Evolutionary conservation across 2,113 vertebrate genomes (phyloP), one percentile per base, ranked within the genome.

Genomic region (Peucedramus taeniatus): DNA sequence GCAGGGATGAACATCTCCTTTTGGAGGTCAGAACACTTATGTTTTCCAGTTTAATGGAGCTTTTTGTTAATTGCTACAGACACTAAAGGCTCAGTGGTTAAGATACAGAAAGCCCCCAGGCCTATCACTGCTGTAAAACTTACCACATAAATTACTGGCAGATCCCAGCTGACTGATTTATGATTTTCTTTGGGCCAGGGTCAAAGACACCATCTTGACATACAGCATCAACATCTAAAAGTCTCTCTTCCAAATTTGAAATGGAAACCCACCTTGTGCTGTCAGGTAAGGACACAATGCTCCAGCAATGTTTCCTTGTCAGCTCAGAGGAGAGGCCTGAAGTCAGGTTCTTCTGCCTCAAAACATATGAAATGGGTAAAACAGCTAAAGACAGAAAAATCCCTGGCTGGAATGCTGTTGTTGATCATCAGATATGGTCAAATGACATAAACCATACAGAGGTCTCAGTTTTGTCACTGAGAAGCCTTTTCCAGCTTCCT

Each of bases 231-330:
- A 69, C 47, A 61, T 61, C 71, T 60, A 15, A 20, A 40, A 76
- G 87, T 63, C 59, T 84, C 63, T 96, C 79, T 31, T 61, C 72
- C 47, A 92, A 70, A 65, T 39, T 49, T 26, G 60, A 51, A 77
- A 45, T 18, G 26, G 75, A 95, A 61, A 68, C 47, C 20, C 71
- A 57, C 39, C 50, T 59, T 70, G 18, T 14, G 2, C 50, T 47
- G 27, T n/a, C 96, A 97, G 96, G 96, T 98, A 96, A 93, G 49
- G 24, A 49, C n/a, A 42, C 0, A 3, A 63, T 23, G 45, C 49
- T 76, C 28, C 0, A 2, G 39, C 39, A 92, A 5, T 20, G 39
- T 50, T 90, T 56, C 0, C 0, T 47, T 63, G 11, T 56, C 77
- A 68, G 11, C 15, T 42, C 47, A 61, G 51, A 91, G 86, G 26